Base-by-base conservation (phyloP, 1,140 invertebrate genomes). In the Radopholus similis region DNA sequence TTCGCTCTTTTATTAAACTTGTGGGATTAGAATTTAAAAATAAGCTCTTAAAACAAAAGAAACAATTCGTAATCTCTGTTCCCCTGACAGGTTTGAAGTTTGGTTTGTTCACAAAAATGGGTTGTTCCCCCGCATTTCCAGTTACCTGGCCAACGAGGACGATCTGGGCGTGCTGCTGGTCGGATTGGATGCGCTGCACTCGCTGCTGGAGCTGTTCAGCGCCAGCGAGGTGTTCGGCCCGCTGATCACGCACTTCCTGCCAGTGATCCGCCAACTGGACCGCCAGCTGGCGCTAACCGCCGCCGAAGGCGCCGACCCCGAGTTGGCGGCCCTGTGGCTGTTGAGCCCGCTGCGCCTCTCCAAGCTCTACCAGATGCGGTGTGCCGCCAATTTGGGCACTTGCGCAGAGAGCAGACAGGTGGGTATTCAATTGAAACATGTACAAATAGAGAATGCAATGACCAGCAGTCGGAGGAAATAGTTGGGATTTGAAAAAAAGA, bases 241-340 rank as follows among this genome's bases (percentile, higher is more conserved):
- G 13, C 35, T 81, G 37, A 49, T 82, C 18, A 26, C 72, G 4
- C 82, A 81, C 64, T 70, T 82, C 42, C 38, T 59, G 28, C 77
- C 78, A 2, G 80, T 82, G 4, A 78, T 81, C 35, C 65, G 71
- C 34, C 73, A 81, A 54, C 63, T 81, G 23, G 79, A 81, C 59
- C 47, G 66, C 34, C 55, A 70, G 23, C 55, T 82, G 49, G 63
- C 68, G 40, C 51, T 64, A 21, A 56, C 74, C 34, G 65, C 77
- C 30, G 54, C 30, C 11, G 63, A 18, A 70, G 38, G 53, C 38
- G 63, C 40, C 13, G 66, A 80, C 44, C 44, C 72, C 8, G 80
- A 80, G 59, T 53, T 73, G n/a, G 81, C 80, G 6, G 73, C 80
- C 11, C 42, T 82, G n/a, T 81, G 79, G 79, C 54, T 81, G 11